Evolutionary conservation across 92 coral and sea anemone species (phyloP).

Genomic region (Umimayanthus chanpuru): DNA sequence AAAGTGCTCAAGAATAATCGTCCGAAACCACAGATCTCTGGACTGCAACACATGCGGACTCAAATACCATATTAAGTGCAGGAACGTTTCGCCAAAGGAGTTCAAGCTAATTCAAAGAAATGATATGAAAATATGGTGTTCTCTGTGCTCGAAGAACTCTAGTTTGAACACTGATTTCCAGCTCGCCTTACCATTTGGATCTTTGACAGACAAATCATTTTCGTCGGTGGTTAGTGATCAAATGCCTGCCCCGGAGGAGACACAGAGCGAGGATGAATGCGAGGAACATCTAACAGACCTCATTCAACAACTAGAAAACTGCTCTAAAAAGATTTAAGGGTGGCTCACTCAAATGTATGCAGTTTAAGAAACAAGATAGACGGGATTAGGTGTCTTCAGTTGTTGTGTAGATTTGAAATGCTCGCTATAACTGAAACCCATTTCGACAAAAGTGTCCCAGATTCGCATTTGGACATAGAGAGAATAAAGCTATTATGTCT

Average conservation of each 20-base stretch:
- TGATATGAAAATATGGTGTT: background rate
- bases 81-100: slow-evolving; percentile 27
- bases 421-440: slow-evolving; percentile 56
- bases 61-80: slow-evolving; percentile 44
- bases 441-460: slow-evolving; percentile 30
- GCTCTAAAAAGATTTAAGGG: slow-evolving; percentile 37
- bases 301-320: background rate
- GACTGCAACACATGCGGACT: no score
- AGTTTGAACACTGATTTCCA: background rate
- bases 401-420: background rate
- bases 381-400: slow-evolving; percentile 45
- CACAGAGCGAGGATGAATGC: background rate
- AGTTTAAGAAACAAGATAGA: slow-evolving; percentile 58
- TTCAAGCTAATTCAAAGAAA: no score
- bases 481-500: slow-evolving; percentile 43
- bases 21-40: no score
- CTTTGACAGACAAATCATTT: slow-evolving; percentile 11
- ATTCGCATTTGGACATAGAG: slow-evolving; percentile 18
- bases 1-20: no score
- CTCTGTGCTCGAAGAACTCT: background rate
- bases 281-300: slow-evolving; percentile 7
- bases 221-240: background rate
- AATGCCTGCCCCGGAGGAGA: no score
- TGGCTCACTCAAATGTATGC: slow-evolving; percentile 49
- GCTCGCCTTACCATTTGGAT: background rate